A percentile compares a stretch with the other conserved stretches of the same genome.
phyloP scores from a whole-genome alignment of 2,888 invertebrate species.

The Agapostemon virescens region DNA sequence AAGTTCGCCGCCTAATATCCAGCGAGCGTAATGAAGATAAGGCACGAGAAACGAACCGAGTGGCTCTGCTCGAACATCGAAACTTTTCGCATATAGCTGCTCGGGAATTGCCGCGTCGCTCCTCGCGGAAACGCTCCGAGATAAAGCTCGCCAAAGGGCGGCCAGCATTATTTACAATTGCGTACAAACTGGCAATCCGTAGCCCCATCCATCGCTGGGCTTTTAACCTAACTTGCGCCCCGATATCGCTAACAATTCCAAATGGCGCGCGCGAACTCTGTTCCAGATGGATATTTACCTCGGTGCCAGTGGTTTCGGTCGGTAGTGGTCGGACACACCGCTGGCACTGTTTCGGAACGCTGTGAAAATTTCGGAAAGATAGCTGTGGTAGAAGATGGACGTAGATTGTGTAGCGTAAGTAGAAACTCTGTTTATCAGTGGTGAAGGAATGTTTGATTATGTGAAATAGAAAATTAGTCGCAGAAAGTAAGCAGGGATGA shows the following conservation, averaged over 20 bases:
- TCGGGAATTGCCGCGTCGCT: constrained; percentile 40
- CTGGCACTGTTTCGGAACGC: not conserved
- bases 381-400: too few relatives aligned
- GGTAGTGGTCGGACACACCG: not conserved
- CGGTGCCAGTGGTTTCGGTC: not conserved
- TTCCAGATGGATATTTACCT: not conserved
- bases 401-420: not conserved
- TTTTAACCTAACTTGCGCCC: not conserved
- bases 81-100: constrained; percentile 47
- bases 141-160: constrained; percentile 39
- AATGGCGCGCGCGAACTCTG: not conserved
- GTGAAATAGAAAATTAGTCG: too few relatives aligned
- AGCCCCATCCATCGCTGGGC: not conserved
- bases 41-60: constrained; percentile 48
- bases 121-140: constrained; percentile 24
- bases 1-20: constrained; percentile 39
- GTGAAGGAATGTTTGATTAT: too few relatives aligned
- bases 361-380: not conserved
- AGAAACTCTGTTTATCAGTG: not conserved
- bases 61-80: constrained; percentile 39
- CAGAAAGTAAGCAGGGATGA: too few relatives aligned
- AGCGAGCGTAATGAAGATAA: constrained; percentile 54
- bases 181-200: constrained; percentile 17
- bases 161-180: constrained; percentile 44
- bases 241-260: not conserved